Conservation (phyloP, 2,113 vertebrate genomes). For the Phoenicopterus ruber region DNA sequence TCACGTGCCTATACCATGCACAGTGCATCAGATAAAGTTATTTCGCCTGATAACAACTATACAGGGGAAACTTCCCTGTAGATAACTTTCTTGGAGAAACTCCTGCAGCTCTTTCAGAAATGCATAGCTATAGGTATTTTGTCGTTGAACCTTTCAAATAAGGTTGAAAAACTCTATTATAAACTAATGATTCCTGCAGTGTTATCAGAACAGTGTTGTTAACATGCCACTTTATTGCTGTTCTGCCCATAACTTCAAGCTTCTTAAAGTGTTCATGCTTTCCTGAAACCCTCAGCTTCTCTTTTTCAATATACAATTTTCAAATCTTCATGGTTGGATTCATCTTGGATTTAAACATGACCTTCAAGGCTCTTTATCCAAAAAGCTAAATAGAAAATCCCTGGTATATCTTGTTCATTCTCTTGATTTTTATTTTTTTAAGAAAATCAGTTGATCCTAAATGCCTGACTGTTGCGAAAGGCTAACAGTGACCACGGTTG, state of each 20-base stretch:
- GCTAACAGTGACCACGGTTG: background rate
- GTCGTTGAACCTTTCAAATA: background rate
- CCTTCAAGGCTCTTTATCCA: background rate
- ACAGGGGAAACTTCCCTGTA: background rate
- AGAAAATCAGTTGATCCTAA: background rate
- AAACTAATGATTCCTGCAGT: background rate
- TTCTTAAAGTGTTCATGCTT: background rate
- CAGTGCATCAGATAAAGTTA: background rate
- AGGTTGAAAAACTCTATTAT: background rate
- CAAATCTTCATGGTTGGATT: background rate
- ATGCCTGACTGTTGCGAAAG: background rate
- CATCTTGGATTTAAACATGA: background rate
- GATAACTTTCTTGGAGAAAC: background rate
- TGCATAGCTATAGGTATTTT: background rate
- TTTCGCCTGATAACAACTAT: background rate
- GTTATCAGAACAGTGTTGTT: background rate
- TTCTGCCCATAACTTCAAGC: background rate
- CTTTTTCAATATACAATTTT: background rate
- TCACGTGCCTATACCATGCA: background rate
- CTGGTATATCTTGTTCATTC: background rate
- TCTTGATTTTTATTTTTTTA: background rate
- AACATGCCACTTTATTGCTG: background rate
- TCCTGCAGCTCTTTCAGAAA: background rate
- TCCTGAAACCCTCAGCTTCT: background rate
- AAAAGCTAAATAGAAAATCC: background rate